Percentiles rank a stretch among this genome's conserved stretches.
Conservation (phyloP, 92 coral and sea anemone genomes). For the Scolanthus callimorphus region DNA sequence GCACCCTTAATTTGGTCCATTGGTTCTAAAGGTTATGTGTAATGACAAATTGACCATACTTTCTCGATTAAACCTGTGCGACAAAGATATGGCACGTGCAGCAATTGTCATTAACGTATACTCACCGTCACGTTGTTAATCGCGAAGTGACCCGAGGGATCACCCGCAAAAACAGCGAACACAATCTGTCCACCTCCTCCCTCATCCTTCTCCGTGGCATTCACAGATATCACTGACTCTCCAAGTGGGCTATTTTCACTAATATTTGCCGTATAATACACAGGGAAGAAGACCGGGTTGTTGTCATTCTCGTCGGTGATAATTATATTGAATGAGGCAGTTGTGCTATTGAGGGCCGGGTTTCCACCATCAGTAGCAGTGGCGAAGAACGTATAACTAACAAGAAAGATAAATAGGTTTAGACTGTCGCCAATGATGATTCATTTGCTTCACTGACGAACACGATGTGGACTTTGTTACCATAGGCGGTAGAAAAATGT, state of each 20-base stretch:
- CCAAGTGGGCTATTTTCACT: constrained; percentile 38
- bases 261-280: constrained; percentile 42
- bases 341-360: constrained; percentile 58
- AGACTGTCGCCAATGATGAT: too few species aligned
- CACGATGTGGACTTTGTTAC: too few species aligned
- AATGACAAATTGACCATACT: too few species aligned
- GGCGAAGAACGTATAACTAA: constrained; percentile 53
- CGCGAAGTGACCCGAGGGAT: constrained; percentile 24
- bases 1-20: too few species aligned
- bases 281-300: constrained; percentile 61
- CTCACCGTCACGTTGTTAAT: constrained; percentile 52
- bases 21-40: too few species aligned
- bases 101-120: too few species aligned
- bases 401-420: too few species aligned
- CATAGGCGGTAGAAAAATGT: too few species aligned
- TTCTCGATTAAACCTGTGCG: too few species aligned
- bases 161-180: constrained; percentile 38
- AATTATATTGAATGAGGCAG: constrained; percentile 44
- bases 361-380: constrained; percentile 55
- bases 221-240: constrained; percentile 35
- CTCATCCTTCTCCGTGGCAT: constrained; percentile 55
- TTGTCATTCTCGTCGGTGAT: constrained; percentile 67
- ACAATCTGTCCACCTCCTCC: constrained; percentile 32
- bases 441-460: too few species aligned
- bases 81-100: too few species aligned